Conservation (phyloP, 2,888 invertebrate species). For the Eubasilissa splendida region DNA sequence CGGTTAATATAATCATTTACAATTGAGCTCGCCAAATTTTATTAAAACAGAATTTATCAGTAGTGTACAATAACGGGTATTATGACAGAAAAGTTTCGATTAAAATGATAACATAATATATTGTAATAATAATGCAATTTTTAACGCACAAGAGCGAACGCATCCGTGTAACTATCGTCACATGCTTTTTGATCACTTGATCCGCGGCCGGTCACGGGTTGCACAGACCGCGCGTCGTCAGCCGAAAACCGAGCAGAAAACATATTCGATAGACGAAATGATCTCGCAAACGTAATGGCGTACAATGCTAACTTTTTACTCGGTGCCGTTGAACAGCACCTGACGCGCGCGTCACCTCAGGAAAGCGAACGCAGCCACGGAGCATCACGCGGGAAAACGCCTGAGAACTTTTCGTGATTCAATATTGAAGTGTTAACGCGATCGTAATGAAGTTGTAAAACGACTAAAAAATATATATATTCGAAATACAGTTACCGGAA, state of each 20-base stretch:
- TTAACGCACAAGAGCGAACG: neutral
- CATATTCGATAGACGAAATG: neutral
- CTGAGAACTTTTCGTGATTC: neutral
- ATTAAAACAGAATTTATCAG: neutral
- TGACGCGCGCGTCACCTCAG: neutral
- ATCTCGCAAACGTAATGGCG: neutral
- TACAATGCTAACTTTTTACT: conserved; percentile 9
- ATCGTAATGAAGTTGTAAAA: too few relatives aligned
- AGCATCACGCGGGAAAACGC: conserved; percentile 36
- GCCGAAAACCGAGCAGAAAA: conserved; percentile 11
- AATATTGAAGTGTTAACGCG: conserved; percentile 1
- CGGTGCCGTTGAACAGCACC: neutral
- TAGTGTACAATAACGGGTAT: neutral
- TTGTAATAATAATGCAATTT: too few relatives aligned
- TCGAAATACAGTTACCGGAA: neutral
- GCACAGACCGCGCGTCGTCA: neutral
- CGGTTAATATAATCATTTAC: too few relatives aligned
- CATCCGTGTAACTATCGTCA: conserved; percentile 16
- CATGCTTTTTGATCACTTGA: conserved; percentile 8
- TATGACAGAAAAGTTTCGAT: neutral
- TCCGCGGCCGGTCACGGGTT: conserved; percentile 13
- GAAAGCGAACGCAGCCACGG: conserved; percentile 32
- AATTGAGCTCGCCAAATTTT: too few relatives aligned
- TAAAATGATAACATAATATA: neutral
- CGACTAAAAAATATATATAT: too few relatives aligned